Percentiles rank a stretch among this genome's conserved stretches.
phyloP scores from a whole-genome alignment of 2,888 invertebrate species.

The Charanyca ferruginea region DNA sequence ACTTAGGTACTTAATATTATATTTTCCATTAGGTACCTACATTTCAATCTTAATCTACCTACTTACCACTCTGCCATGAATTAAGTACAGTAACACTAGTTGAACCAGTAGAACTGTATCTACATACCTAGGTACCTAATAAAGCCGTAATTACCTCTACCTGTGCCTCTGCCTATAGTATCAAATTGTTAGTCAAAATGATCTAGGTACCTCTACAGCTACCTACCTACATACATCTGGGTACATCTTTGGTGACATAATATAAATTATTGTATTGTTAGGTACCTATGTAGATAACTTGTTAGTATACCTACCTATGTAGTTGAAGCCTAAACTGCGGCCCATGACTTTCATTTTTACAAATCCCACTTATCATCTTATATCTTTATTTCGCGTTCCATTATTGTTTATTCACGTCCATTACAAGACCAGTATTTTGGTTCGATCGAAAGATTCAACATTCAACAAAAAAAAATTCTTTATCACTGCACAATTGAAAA shows the following conservation, averaged over 20 bases:
- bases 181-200: too few species aligned
- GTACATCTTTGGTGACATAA: background rate
- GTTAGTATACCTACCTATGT: too few species aligned
- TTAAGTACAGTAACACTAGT: too few species aligned
- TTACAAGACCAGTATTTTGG: conserved; percentile 10
- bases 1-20: too few species aligned
- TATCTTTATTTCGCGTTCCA: conserved; percentile 15
- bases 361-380: conserved; percentile 26
- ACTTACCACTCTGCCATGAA: too few species aligned
- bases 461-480: background rate
- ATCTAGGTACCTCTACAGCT: too few species aligned
- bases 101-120: background rate
- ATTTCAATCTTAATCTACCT: too few species aligned
- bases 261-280: background rate
- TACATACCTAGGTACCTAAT: too few species aligned
- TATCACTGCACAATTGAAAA: conserved; percentile 7
- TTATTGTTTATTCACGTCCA: conserved; percentile 19
- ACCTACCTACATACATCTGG: background rate
- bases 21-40: too few species aligned
- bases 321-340: background rate
- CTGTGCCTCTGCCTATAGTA: too few species aligned
- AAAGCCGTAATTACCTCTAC: too few species aligned
- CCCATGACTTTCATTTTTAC: conserved; percentile 31
- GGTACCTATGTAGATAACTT: conserved; percentile 9
- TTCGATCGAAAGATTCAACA: conserved; percentile 12